Evolutionary conservation across 2,888 invertebrate species (phyloP).

Genomic region (Nesidiocoris tenuis): DNA sequence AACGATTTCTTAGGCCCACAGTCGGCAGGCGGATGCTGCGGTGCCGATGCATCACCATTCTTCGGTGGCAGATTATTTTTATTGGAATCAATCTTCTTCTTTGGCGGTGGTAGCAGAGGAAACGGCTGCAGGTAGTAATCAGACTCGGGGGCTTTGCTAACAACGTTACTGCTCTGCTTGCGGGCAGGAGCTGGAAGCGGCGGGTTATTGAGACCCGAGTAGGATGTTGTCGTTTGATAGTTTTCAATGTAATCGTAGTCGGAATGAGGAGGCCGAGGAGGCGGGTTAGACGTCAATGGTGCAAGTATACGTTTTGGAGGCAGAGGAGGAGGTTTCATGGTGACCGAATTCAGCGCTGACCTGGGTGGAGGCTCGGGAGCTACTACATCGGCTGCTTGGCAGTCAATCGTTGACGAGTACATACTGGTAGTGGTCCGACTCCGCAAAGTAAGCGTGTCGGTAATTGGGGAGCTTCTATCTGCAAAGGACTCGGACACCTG

Average conservation of each 20-base stretch:
- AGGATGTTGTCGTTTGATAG: conserved; percentile 55
- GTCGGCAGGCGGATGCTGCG: background rate
- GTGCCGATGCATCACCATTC: conserved; percentile 10
- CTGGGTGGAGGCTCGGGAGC: conserved; percentile 70
- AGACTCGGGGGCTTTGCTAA: conserved; percentile 52
- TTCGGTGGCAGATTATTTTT: conserved; percentile 15
- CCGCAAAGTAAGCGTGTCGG: conserved; percentile 49
- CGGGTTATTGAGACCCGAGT: conserved; percentile 57
- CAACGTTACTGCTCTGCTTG: conserved; percentile 53
- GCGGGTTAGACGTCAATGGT: conserved; percentile 61
- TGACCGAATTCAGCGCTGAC: conserved; percentile 61
- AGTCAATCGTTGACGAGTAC: conserved; percentile 26
- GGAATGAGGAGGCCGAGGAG: conserved; percentile 64
- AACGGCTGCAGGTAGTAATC: conserved; percentile 65
- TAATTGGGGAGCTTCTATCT: conserved; percentile 49
- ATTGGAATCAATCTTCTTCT: conserved; percentile 51
- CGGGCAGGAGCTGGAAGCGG: conserved; percentile 65
- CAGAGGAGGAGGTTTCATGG: conserved; percentile 69
- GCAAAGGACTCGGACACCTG: conserved; percentile 50
- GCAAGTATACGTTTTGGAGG: conserved; percentile 68
- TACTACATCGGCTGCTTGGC: conserved; percentile 38
- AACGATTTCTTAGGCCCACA: conserved; percentile 54
- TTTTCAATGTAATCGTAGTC: conserved; percentile 61
- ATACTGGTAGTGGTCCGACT: conserved; percentile 43
- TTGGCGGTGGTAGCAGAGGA: conserved; percentile 59